These are phyloP conservation scores for Etheostoma perlongum DNA, from an alignment of 2,797 vertebrate genomes.

Conservation along the genomic window DNA sequence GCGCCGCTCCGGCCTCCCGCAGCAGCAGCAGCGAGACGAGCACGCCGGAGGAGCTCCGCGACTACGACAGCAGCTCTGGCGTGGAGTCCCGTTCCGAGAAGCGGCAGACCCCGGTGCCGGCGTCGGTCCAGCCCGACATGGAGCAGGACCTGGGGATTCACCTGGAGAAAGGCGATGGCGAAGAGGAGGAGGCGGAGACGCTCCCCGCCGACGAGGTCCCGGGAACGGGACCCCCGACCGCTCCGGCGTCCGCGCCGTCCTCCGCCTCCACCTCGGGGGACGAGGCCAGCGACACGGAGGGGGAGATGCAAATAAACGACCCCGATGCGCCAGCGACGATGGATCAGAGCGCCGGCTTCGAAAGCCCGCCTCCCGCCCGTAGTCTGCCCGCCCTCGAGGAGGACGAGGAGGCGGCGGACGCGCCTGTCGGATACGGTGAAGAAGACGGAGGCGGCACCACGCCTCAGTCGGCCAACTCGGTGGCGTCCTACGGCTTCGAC, in stretches of 20 bases:
- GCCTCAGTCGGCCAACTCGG: constrained; percentile 87
- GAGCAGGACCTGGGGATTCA: constrained; percentile 91
- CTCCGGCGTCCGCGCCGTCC: constrained; percentile 84
- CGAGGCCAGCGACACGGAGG: constrained; percentile 87
- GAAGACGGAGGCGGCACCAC: constrained; percentile 86
- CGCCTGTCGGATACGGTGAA: constrained; percentile 60
- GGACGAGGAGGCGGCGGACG: constrained; percentile 81
- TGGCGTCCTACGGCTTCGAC: constrained; percentile 88
- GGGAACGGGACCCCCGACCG: constrained; percentile 85
- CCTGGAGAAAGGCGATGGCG: constrained; percentile 86
- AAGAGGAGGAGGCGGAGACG: constrained; percentile 89
- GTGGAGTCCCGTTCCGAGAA: constrained; percentile 90
- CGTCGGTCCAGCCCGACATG: constrained; percentile 76
- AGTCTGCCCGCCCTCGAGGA: constrained; percentile 81
- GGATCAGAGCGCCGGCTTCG: constrained; percentile 74
- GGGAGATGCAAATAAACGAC: constrained; percentile 86
- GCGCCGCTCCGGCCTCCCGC: constrained; percentile 81
- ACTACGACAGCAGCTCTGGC: constrained; percentile 93
- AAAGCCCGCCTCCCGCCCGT: constrained; percentile 71
- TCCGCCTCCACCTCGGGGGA: constrained; percentile 86
- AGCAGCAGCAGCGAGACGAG: constrained; percentile 92
- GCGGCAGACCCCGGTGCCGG: constrained; percentile 82
- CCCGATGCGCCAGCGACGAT: constrained; percentile 65
- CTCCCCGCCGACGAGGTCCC: constrained; percentile 87
- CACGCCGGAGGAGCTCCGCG: constrained; percentile 92